phyloP scores from a whole-genome alignment of 1,140 invertebrate genomes.

The Philopotamus ludificatus region DNA sequence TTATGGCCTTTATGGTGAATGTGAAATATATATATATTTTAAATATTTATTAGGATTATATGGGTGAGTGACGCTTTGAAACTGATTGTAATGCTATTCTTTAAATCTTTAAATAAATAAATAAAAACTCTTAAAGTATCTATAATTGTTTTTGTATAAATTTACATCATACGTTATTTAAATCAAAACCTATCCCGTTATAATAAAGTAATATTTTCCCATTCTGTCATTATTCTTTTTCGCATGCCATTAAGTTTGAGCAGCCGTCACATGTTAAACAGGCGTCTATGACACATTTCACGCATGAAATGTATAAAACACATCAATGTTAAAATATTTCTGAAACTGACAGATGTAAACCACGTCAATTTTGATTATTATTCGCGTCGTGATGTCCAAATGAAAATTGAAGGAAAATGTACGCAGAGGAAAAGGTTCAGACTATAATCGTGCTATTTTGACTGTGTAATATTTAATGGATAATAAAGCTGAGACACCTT shows the following conservation, averaged over 20 bases:
- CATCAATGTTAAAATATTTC: slow-evolving; percentile 1
- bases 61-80: no score
- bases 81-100: no score
- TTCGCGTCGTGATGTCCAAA: no score
- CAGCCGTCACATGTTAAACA: slow-evolving; percentile 6
- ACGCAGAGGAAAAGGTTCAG: not conserved
- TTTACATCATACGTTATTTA: no score
- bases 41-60: no score
- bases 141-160: no score
- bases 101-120: no score
- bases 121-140: no score
- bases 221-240: slow-evolving; percentile 11
- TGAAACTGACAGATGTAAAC: slow-evolving; percentile 6
- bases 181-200: no score
- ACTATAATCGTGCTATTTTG: not conserved
- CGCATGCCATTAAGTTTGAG: slow-evolving; percentile 10
- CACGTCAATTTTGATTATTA: not conserved
- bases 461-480: slow-evolving; percentile 11
- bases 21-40: no score
- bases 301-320: not conserved
- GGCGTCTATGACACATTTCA: not conserved
- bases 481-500: slow-evolving; percentile 18
- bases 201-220: slow-evolving; percentile 2
- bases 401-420: not conserved
- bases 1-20: no score